Base-by-base conservation (phyloP, 2,888 invertebrate species). In the Leptopilina drosophilae region DNA sequence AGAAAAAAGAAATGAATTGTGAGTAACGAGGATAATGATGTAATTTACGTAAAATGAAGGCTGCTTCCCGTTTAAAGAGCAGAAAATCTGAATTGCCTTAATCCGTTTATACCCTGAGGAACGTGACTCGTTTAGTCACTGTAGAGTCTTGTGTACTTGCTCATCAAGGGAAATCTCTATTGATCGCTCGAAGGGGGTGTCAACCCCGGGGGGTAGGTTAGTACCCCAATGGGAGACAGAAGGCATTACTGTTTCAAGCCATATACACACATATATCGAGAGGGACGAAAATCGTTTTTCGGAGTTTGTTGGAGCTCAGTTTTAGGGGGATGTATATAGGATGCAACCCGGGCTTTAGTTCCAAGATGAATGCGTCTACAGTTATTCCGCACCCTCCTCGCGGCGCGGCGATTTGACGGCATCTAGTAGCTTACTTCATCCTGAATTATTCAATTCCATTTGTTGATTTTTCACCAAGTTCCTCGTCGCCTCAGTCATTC, bases 361-460 rank as follows among this genome's bases (percentile, higher is more conserved):
- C 56, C 53, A 73, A 73, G 73, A 73, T 73, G 73, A 73, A 73
- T 73, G 73, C 73, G 73, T 73, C 73, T 73, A 73, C n/a, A 26
- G 73, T 53, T 73, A 11, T 12, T 33, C 53, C n/a, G n/a, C 73
- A 33, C 73, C 73, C 73, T 56, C 33, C 49, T 49, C 49, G 49
- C 49, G 49, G 49, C 73, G 49, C 73, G 56, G 33, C 73, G 26
- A 69, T 56, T 69, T 26, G 69, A 69, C 9, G 53, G 49, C 69
- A 49, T 53, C 56, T 53, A 42, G 33, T 42, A 73, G 73, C 73
- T 56, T 33, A 33, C 73, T 56, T 26, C 53, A 33, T 56, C 56
- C 56, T 73, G 73, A 73, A 73, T 73, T 73, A 73, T 73, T 73
- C 73, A 73, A 56, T 73, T 73, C 73, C 73, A 73, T 73, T 73